These are phyloP conservation scores for Lamellibrachia columna DNA, from an alignment of 2,888 invertebrate species.

Conservation along the genomic window DNA sequence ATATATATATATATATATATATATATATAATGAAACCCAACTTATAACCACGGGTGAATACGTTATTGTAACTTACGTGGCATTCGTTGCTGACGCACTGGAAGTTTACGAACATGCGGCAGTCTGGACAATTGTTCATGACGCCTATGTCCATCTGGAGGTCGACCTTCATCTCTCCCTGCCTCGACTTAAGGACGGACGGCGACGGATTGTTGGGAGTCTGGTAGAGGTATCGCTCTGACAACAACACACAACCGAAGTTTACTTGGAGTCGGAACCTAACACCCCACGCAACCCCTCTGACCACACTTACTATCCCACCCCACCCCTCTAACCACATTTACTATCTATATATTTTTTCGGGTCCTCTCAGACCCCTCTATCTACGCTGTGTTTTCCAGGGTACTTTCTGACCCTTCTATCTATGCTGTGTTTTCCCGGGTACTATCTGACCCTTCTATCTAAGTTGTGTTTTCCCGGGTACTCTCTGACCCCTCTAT, in stretches of 20 bases:
- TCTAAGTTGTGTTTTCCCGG: no score
- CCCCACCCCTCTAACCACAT: background rate
- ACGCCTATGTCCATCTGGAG: background rate
- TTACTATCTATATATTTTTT: no score
- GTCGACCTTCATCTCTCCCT: background rate
- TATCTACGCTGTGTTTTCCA: no score
- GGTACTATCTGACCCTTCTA: no score
- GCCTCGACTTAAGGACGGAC: background rate
- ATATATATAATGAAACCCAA: no score
- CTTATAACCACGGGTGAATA: background rate
- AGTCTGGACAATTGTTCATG: background rate
- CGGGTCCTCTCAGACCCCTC: no score
- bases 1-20: no score
- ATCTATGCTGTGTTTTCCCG: no score
- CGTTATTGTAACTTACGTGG: background rate
- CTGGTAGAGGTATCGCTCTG: constrained; percentile 10
- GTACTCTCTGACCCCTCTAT: no score
- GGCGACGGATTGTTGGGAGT: background rate
- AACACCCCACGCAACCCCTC: background rate
- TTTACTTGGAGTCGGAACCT: no score
- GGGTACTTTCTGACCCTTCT: no score
- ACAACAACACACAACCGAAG: background rate
- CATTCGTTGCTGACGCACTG: background rate
- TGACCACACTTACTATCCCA: background rate
- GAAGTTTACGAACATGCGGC: background rate